Evolutionary conservation across 2,888 invertebrate genomes (phyloP).

Genomic region (Lypha dubia): DNA sequence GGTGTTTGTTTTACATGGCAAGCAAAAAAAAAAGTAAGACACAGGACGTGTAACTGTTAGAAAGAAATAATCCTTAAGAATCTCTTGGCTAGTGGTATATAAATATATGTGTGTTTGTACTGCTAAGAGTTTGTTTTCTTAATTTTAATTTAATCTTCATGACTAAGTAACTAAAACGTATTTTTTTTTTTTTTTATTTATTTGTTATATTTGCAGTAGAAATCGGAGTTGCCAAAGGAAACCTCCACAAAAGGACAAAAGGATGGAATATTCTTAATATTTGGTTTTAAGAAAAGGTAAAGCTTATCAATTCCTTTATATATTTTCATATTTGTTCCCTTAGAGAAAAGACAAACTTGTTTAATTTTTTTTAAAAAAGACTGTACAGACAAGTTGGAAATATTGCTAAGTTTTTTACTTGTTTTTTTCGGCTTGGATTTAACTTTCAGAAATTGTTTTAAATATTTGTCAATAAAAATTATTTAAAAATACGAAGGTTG

Average conservation of each 20-base stretch:
- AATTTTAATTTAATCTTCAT: slow-evolving; percentile 57
- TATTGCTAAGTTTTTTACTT: no score
- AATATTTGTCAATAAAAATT: no score
- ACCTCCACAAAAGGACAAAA: background rate
- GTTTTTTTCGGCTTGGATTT: no score
- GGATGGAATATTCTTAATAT: no score
- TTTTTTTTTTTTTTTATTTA: slow-evolving; percentile 46
- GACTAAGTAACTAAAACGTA: slow-evolving; percentile 50
- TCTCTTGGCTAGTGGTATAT: slow-evolving; percentile 7
- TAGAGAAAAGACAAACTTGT: no score
- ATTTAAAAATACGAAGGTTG: no score
- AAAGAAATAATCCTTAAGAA: slow-evolving; percentile 48
- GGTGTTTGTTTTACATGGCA: slow-evolving; percentile 58
- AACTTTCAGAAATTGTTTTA: no score
- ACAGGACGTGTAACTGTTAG: background rate
- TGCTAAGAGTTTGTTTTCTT: background rate
- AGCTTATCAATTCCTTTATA: no score
- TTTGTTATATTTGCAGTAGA: slow-evolving; percentile 30
- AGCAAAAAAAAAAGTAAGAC: background rate
- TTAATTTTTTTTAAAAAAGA: no score
- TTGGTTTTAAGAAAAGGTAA: no score
- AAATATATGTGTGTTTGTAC: background rate
- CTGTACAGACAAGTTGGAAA: no score
- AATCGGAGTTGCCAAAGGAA: background rate
- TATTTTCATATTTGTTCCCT: no score